Evolutionary conservation across 2,888 invertebrate species (phyloP).

Genomic region (Tricholauxania praeusta): DNA sequence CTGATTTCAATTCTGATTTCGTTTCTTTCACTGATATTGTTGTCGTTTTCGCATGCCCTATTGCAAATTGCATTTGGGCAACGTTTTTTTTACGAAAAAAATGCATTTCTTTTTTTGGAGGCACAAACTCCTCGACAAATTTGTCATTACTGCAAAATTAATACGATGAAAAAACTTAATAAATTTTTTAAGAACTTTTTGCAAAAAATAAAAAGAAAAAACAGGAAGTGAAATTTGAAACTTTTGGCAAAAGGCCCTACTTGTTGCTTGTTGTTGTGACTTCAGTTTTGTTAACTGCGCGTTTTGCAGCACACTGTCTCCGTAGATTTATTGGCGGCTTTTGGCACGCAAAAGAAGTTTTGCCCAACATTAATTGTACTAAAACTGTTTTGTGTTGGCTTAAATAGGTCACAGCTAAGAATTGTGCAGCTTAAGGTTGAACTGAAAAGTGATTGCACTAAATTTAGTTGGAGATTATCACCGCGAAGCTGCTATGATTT

Average conservation of each 20-base stretch:
- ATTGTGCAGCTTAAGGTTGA: too few relatives aligned
- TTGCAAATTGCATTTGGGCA: too few relatives aligned
- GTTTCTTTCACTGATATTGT: not conserved
- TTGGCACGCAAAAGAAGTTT: slow-evolving; percentile 39
- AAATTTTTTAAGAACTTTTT: slow-evolving; percentile 44
- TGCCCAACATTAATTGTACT: slow-evolving; percentile 37
- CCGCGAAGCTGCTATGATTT: too few relatives aligned
- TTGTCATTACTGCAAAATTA: slow-evolving; percentile 24
- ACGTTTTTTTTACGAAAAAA: not conserved
- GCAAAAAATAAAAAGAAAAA: slow-evolving; percentile 45
- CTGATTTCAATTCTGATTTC: slow-evolving; percentile 57
- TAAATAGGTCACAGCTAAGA: too few relatives aligned
- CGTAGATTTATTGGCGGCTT: slow-evolving; percentile 58
- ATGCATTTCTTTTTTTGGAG: not conserved
- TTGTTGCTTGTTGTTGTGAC: slow-evolving; percentile 21
- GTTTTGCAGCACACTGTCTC: not conserved
- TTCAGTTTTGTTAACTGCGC: slow-evolving; percentile 18
- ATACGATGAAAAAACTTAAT: slow-evolving; percentile 23
- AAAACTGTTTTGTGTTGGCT: slow-evolving; percentile 9
- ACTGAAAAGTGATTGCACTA: too few relatives aligned
- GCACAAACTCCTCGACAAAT: slow-evolving; percentile 3
- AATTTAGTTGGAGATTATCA: too few relatives aligned
- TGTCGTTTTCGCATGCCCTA: too few relatives aligned
- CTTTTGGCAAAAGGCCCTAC: slow-evolving; percentile 49
- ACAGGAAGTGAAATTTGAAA: slow-evolving; percentile 66